Evolutionary conservation across 2,888 invertebrate species (phyloP), one percentile per base, ranked within the genome.

Genomic region (Neelides folsomi): DNA sequence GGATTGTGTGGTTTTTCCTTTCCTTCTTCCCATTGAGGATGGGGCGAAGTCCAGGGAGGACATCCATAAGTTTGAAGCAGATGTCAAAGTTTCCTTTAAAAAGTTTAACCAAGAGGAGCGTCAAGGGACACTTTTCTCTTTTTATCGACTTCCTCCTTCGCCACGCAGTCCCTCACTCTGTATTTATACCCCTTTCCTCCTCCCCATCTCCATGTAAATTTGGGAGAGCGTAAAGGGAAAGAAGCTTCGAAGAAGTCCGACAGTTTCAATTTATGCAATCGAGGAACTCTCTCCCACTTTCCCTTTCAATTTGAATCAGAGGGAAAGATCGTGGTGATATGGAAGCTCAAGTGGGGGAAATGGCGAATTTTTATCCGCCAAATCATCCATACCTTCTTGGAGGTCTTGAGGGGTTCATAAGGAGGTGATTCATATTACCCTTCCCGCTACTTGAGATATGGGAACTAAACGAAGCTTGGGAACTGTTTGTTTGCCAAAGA

Each of bases 41-140:
- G 27, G 27, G 27, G 27, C 27, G 27, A 27, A 27, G 27, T 27
- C 27, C 27, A 27, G 27, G 27, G 27, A 27, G 27, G 27, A 27
- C 27, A 27, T 27, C 27, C 54, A 57, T 57, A 54, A 57, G 49
- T 57, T 56, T 52, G 49, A 52, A 52, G 49, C 46, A 54, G 52
- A 54, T 57, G 57, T 57, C 57, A 54, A 57, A 57, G 49, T 54
- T 54, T 56, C 42, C 45, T 43, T 44, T 34, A 45, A 51, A 54
- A 57, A 57, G 57, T 57, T 57, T 57, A 55, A 46, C 45, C 45
- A 47, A 37, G 51, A 57, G 54, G 49, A 50, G 49, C 51, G 50
- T 56, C 54, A 50, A 16, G 52, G 57, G 54, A 52, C 55, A 52
- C 51, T 51, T 51, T 37, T 51, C 40, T 39, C 51, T 36, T 55